Evolutionary conservation across 2,888 invertebrate species (phyloP).

Genomic region (Rotaria socialis): DNA sequence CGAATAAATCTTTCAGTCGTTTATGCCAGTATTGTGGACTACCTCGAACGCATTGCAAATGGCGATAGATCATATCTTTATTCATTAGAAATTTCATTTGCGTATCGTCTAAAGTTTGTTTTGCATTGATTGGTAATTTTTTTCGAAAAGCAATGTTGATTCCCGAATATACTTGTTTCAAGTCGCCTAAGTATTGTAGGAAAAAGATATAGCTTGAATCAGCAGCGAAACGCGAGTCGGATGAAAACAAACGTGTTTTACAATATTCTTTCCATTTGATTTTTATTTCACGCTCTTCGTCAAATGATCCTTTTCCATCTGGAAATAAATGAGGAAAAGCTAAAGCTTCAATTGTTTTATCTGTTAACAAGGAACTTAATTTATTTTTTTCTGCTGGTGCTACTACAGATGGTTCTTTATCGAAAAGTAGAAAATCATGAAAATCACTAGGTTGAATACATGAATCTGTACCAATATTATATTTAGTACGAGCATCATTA

Average conservation of each 20-base stretch:
- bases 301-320: background rate
- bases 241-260: background rate
- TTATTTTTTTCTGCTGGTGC: constrained; percentile 51
- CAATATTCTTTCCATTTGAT: background rate
- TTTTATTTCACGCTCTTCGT: background rate
- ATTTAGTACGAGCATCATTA: background rate
- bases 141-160: background rate
- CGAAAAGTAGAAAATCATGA: constrained; percentile 41
- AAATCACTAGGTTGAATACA: constrained; percentile 13
- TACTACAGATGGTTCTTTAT: constrained; percentile 44
- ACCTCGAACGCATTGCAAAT: constrained; percentile 43
- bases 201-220: background rate
- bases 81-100: background rate
- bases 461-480: background rate
- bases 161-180: background rate
- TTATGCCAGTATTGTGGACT: constrained; percentile 49
- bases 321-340: constrained; percentile 40
- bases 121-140: background rate
- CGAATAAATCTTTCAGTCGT: constrained; percentile 49
- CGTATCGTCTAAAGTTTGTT: constrained; percentile 47
- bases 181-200: background rate
- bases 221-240: background rate
- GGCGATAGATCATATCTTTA: constrained; percentile 8
- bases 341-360: constrained; percentile 50
- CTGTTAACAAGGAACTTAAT: constrained; percentile 50